Conservation (phyloP, 1,140 invertebrate genomes). For the Temnothorax curvispinosus region DNA sequence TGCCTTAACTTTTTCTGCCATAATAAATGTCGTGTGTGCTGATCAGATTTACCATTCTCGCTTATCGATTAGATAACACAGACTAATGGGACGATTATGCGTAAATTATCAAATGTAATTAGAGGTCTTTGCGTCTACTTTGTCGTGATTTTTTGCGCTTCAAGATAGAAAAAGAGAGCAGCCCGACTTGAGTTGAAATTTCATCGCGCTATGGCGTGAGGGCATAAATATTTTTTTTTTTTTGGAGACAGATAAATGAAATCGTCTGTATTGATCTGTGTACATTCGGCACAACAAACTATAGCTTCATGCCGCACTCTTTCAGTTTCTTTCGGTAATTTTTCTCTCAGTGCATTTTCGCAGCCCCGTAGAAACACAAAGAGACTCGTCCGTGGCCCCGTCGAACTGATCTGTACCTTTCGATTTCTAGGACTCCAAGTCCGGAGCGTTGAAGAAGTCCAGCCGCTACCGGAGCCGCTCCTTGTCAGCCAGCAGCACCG, state of each 20-base stretch:
- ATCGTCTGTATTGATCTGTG: slow-evolving; percentile 77
- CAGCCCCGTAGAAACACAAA: slow-evolving; percentile 68
- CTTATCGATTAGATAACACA: slow-evolving; percentile 62
- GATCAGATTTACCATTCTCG: slow-evolving; percentile 68
- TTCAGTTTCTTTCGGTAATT: slow-evolving; percentile 77
- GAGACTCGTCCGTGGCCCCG: not conserved
- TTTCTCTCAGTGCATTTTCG: slow-evolving; percentile 76
- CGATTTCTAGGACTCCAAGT: slow-evolving; percentile 88
- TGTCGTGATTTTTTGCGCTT: not conserved
- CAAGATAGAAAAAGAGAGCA: not conserved
- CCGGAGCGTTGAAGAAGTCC: slow-evolving; percentile 93
- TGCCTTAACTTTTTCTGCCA: slow-evolving; percentile 67
- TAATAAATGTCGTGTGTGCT: slow-evolving; percentile 66
- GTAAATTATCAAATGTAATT: not conserved
- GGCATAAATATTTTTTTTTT: not conserved
- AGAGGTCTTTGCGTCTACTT: not conserved
- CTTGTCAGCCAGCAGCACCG: slow-evolving; percentile 96
- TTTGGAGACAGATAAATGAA: not conserved
- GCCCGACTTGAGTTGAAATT: not conserved
- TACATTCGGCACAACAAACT: slow-evolving; percentile 73
- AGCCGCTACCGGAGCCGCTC: slow-evolving; percentile 95
- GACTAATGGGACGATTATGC: slow-evolving; percentile 67
- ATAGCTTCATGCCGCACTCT: slow-evolving; percentile 82
- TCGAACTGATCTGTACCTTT: slow-evolving; percentile 35
- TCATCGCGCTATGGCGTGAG: not conserved